Base-by-base conservation (phyloP, 2,888 invertebrate genomes). In the Ochropacha duplaris region DNA sequence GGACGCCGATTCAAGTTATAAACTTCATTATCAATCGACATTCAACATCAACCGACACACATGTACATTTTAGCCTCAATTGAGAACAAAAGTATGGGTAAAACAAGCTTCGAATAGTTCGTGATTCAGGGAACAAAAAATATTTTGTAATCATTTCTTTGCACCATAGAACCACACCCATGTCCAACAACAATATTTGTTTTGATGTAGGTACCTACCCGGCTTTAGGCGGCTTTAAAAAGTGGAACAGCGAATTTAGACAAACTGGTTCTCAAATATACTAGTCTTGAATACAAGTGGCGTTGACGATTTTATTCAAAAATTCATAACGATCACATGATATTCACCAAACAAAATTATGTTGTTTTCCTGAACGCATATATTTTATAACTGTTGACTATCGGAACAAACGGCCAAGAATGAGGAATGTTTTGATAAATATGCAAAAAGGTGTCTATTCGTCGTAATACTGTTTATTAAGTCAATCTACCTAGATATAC, bases 91-190 rank as follows among this genome's bases (percentile, higher is more conserved):
- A 58, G 60, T 58, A 55, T 60, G 54, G 56, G 66, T 67, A 61
- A 44, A 78, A 78, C 75, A 60, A 66, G 79, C 76, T 77, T 66
- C 65, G 68, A 74, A 78, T 76, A 69, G 74, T 66, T 71, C 67
- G 69, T 74, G 74, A 77, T 72, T 72, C 68, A 65, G 64, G 60
- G 60, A 65, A 57, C 71, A 73, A 71, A 74, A 44, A 44, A 44
- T 44, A 44, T 44, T 44, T 44, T 9, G 44, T 75, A 72, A 62
- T 68, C 69, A 65, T 54, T 59, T 58, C 61, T 65, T 59, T 64
- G 49, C 54, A 60, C 61, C 3, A 24, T 24, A n/a, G 65, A 57
- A 56, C 55, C 57, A 55, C 62, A 50, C 49, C 54, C 28, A 31
- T n/a, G 49, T 4, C 55, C 54, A 44, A 61, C 57, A 63, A 62